These are phyloP conservation scores for Pachydiplax longipennis DNA, from an alignment of 2,888 invertebrate species.

Conservation along the genomic window DNA sequence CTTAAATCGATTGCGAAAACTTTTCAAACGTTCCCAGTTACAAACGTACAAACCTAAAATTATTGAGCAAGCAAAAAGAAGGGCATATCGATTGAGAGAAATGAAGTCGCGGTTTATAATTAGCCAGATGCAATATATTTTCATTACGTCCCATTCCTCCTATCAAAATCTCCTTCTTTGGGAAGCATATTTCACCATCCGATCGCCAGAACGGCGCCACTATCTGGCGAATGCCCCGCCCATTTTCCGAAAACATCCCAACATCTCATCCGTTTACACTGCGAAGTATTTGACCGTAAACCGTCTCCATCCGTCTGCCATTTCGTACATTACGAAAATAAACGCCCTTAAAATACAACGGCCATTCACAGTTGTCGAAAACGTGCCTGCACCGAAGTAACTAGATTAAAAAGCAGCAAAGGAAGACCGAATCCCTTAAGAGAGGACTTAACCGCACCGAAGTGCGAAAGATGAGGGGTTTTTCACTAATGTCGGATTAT, in stretches of 20 bases:
- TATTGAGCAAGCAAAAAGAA: too few species aligned
- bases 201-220: conserved; percentile 11
- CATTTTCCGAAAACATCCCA: background rate
- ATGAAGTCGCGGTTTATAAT: too few species aligned
- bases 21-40: too few species aligned
- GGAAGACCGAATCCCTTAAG: background rate
- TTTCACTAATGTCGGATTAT: background rate
- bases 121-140: background rate
- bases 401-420: background rate
- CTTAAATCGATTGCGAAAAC: too few species aligned
- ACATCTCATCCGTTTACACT: background rate
- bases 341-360: background rate
- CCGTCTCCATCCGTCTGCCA: background rate
- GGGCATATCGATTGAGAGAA: too few species aligned
- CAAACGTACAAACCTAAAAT: too few species aligned
- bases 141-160: background rate
- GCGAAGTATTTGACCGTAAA: background rate
- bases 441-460: background rate
- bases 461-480: background rate
- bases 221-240: background rate
- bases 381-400: background rate
- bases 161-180: background rate
- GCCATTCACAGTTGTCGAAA: background rate
- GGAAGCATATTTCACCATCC: background rate
- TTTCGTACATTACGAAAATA: background rate